phyloP scores from a whole-genome alignment of 2,888 invertebrate species.

The Lasioglossum calceatum region DNA sequence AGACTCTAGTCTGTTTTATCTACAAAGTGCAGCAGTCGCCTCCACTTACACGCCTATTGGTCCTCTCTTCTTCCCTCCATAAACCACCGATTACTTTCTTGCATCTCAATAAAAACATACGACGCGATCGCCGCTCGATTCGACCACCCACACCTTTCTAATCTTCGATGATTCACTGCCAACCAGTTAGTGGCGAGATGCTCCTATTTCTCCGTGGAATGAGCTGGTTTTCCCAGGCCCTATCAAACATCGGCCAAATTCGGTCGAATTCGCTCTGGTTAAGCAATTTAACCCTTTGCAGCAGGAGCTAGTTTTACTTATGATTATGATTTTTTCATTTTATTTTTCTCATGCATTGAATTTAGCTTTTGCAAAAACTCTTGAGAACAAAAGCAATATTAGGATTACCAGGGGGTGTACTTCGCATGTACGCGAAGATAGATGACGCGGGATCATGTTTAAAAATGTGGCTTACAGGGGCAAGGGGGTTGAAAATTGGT shows the following conservation, averaged over 20 bases:
- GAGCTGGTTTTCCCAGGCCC: not conserved
- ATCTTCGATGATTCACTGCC: not conserved
- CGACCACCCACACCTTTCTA: conserved; percentile 6
- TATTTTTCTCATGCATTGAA: not conserved
- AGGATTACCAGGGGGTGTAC: too few species aligned
- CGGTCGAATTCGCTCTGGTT: not conserved
- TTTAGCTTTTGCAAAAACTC: not conserved
- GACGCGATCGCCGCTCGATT: not conserved
- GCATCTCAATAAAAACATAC: conserved; percentile 54
- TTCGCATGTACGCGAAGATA: not conserved
- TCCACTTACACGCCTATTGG: conserved; percentile 66
- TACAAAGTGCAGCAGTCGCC: conserved; percentile 77
- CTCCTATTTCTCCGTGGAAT: not conserved
- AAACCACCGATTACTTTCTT: conserved; percentile 36
- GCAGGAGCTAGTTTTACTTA: too few species aligned
- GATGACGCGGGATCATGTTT: not conserved
- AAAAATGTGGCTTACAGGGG: not conserved
- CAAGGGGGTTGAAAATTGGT: not conserved
- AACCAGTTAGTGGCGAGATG: not conserved
- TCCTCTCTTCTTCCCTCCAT: conserved; percentile 35
- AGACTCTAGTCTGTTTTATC: conserved; percentile 78
- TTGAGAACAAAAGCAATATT: not conserved
- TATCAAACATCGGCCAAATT: not conserved
- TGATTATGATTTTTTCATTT: too few species aligned
- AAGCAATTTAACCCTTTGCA: too few species aligned